Evolutionary conservation across 2,888 invertebrate genomes (phyloP).

Genomic region (Acrocera orbiculus): DNA sequence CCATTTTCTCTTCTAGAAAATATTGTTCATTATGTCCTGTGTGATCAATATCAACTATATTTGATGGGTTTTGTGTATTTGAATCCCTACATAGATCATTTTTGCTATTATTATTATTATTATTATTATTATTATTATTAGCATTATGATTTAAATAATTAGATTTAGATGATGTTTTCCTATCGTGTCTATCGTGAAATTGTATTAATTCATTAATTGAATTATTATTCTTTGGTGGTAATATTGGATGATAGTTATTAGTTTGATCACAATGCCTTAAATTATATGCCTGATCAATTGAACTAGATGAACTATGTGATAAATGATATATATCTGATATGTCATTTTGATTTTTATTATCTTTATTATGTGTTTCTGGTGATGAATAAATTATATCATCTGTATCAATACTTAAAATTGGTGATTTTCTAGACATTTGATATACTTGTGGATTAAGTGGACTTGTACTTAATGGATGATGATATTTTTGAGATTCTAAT

Average conservation of each 20-base stretch:
- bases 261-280: neutral
- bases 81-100: neutral
- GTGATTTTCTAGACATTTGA: conserved; percentile 31
- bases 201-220: too few relatives aligned
- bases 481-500: conserved; percentile 26
- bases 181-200: too few relatives aligned
- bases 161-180: too few relatives aligned
- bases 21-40: conserved; percentile 20
- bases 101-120: neutral
- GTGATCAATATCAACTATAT: too few relatives aligned
- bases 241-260: neutral
- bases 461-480: conserved; percentile 32
- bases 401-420: conserved; percentile 24
- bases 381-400: conserved; percentile 24
- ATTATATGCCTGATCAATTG: conserved; percentile 15
- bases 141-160: neutral
- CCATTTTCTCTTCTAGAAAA: conserved; percentile 30
- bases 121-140: neutral
- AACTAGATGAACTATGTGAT: conserved; percentile 22
- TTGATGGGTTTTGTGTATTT: conserved; percentile 6
- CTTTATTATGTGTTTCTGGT: conserved; percentile 15
- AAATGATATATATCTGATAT: conserved; percentile 19
- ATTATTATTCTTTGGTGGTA: too few relatives aligned
- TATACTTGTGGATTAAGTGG: conserved; percentile 33
- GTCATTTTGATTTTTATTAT: conserved; percentile 2